Evolutionary conservation across 2,888 invertebrate genomes (phyloP).

Genomic region (Stenchaetothrips biformis): DNA sequence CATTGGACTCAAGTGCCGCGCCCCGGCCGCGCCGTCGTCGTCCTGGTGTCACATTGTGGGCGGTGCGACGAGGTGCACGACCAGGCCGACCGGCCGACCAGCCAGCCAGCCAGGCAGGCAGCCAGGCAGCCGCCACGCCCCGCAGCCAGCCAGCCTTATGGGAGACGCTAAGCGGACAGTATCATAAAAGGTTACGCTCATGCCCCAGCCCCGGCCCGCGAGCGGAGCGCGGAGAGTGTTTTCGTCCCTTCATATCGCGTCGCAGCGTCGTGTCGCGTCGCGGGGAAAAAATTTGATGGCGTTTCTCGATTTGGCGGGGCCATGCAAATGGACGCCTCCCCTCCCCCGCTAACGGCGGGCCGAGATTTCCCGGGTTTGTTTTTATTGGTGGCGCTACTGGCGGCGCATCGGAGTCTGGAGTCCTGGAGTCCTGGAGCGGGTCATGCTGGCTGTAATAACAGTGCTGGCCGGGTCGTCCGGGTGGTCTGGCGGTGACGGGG

Average conservation of each 20-base stretch:
- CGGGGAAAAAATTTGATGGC: constrained; percentile 5
- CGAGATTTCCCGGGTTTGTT: constrained; percentile 12
- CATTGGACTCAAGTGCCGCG: not conserved
- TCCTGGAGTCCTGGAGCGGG: not conserved
- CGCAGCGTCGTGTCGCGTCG: not conserved
- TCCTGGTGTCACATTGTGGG: not conserved
- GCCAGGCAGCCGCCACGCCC: too few relatives aligned
- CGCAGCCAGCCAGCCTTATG: not conserved
- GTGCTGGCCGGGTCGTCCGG: not conserved
- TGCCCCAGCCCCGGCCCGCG: not conserved
- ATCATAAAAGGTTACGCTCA: constrained; percentile 15
- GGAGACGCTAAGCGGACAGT: constrained; percentile 6
- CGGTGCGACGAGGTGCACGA: not conserved
- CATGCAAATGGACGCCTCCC: constrained; percentile 7
- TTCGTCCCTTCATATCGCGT: constrained; percentile 1
- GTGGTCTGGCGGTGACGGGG: not conserved
- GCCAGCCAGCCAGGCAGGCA: too few relatives aligned
- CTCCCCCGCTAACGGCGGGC: constrained; percentile 1
- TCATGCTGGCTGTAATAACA: not conserved
- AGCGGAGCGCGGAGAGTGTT: not conserved
- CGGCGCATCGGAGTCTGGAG: too few relatives aligned
- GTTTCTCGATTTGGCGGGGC: constrained; percentile 15
- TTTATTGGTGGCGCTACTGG: not conserved
- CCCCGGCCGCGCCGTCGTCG: not conserved
- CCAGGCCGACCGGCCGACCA: not conserved